Base-by-base conservation (phyloP, 2,888 invertebrate species). In the Thereva unica region DNA sequence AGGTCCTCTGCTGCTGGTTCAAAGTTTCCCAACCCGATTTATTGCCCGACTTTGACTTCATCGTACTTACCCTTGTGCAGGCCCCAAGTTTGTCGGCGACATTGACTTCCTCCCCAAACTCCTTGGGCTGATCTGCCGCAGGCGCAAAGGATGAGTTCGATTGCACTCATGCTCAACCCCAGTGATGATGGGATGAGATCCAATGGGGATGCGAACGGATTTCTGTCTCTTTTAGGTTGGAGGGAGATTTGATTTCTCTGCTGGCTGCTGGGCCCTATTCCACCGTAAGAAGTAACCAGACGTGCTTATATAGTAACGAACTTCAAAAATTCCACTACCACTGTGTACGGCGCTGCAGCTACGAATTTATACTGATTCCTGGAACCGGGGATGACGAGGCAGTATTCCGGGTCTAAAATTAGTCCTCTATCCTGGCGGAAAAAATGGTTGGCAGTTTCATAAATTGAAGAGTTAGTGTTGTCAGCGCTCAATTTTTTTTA, bases 101-200 rank as follows among this genome's bases (percentile, higher is more conserved):
- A 59, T 10, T 10, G 40, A 49, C 38, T 23, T 23, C 59, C 10
- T 42, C 12, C 35, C 10, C 63, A 52, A 52, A 35, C 5, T 4
- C 52, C 38, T 6, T 61, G 63, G 63, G 41, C 50, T 52, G 63
- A 42, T 50, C 52, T 50, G 50, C 52, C 63, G 63, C 63, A 63
- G 50, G 63, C 63, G 63, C 63, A 63, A 8, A 63, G 63, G 50
- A 63, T 63, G 53, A 52, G 63, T 53, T 34, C 38, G 42, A 34
- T 53, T 63, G 63, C 52, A 63, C 41, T 52, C 63, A 63, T 53
- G 63, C 63, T 63, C 53, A 52, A 52, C 44, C 63, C 37, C n/a
- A n/a, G 34, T 34, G 37, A 6, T 9, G 44, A 56, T 44, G 35
- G 4, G 42, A 42, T 12, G n/a, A 49, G 49, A n/a, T n/a, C 6